phyloP scores from a whole-genome alignment of 2,888 invertebrate genomes.

The Pachydiplax longipennis region DNA sequence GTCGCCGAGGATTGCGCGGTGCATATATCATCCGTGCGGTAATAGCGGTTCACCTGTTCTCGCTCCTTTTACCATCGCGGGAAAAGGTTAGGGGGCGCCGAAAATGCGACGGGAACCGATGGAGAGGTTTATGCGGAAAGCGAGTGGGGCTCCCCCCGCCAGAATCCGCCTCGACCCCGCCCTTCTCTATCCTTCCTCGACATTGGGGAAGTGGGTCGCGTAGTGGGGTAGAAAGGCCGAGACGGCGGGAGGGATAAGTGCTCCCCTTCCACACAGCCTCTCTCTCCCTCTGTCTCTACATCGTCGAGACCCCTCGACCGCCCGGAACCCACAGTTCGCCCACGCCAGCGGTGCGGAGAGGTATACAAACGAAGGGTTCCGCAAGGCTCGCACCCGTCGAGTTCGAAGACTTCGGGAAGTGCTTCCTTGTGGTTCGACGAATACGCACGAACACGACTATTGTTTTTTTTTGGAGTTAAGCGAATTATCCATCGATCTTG shows the following conservation, averaged over 20 bases:
- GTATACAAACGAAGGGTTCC: not conserved
- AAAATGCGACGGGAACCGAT: not conserved
- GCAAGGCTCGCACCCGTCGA: no score
- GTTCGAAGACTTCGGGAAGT: no score
- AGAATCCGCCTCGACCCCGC: not conserved
- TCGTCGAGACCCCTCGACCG: not conserved
- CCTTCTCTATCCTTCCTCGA: not conserved
- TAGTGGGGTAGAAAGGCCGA: not conserved
- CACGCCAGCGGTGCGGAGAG: not conserved
- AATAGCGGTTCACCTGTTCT: no score
- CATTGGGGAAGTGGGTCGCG: not conserved
- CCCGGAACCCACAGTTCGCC: not conserved
- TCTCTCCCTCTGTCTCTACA: not conserved
- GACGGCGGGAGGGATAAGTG: not conserved
- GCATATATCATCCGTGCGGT: no score
- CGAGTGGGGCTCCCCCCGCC: not conserved
- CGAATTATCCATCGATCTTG: no score
- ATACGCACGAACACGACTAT: no score
- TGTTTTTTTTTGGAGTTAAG: no score
- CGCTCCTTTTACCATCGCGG: no score
- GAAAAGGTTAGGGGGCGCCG: not conserved
- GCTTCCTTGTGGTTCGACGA: no score
- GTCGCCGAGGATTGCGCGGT: no score
- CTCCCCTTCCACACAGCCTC: not conserved
- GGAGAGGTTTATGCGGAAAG: not conserved